These are phyloP conservation scores for Congeria kusceri DNA, from an alignment of 2,888 invertebrate genomes.

Conservation along the genomic window DNA sequence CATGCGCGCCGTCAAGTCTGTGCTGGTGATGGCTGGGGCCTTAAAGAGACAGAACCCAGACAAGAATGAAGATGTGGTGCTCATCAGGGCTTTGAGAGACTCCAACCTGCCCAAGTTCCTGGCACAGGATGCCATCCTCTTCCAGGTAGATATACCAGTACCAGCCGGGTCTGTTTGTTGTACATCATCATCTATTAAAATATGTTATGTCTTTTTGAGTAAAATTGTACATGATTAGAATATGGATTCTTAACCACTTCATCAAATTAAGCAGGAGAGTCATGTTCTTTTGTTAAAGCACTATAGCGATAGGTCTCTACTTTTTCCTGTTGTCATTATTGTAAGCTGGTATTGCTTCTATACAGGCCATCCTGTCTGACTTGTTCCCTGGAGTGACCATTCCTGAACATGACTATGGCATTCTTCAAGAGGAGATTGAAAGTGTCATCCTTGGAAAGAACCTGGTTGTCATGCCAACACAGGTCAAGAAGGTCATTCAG, in stretches of 20 bases:
- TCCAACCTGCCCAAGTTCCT: slow-evolving; percentile 96
- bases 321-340: not conserved
- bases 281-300: too few species aligned
- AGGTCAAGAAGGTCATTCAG: slow-evolving; percentile 92
- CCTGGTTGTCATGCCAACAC: slow-evolving; percentile 90
- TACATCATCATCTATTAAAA: too few species aligned
- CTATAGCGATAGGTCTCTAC: too few species aligned
- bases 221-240: too few species aligned
- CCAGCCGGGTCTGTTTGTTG: too few species aligned
- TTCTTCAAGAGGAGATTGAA: slow-evolving; percentile 89
- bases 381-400: slow-evolving; percentile 93
- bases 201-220: too few species aligned
- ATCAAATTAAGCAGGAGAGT: too few species aligned
- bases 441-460: slow-evolving; percentile 86
- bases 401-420: slow-evolving; percentile 92
- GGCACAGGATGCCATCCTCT: slow-evolving; percentile 93
- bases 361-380: slow-evolving; percentile 93
- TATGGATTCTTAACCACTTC: too few species aligned
- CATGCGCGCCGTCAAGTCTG: slow-evolving; percentile 89
- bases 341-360: slow-evolving; percentile 23
- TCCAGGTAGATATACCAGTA: slow-evolving; percentile 87
- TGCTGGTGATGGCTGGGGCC: slow-evolving; percentile 96
- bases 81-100: slow-evolving; percentile 94
- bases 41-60: slow-evolving; percentile 94
- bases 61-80: slow-evolving; percentile 91